Conservation (phyloP, 2,797 vertebrate species). For the Malurus leucopterus region DNA sequence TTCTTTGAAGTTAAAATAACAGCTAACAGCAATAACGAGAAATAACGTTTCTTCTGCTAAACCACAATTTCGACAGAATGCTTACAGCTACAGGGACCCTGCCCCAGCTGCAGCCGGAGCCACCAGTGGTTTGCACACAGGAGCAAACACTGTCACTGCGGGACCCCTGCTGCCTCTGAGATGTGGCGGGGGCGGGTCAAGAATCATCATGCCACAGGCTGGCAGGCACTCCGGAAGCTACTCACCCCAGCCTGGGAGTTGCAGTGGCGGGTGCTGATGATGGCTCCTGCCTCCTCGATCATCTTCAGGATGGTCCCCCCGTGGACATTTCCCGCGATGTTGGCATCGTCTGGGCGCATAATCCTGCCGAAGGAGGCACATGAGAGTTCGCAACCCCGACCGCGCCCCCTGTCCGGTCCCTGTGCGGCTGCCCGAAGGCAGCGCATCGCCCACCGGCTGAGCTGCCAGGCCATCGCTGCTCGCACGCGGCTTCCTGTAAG, state of each 20-base stretch:
- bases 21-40: background rate
- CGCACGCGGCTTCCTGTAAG: background rate
- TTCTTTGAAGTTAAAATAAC: background rate
- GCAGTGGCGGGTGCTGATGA: conserved; percentile 91
- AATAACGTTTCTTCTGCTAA: background rate
- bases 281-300: conserved; percentile 93
- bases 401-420: background rate
- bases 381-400: background rate
- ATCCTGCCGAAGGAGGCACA: conserved; percentile 73
- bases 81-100: background rate
- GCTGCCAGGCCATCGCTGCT: conserved; percentile 1
- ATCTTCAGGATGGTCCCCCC: conserved; percentile 94
- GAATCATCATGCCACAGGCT: accelerated
- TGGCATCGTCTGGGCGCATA: conserved; percentile 92
- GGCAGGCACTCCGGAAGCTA: background rate
- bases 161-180: background rate
- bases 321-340: conserved; percentile 88
- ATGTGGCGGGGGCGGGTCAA: accelerated
- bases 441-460: background rate
- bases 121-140: background rate
- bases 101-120: background rate
- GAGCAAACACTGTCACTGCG: accelerated
- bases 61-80: background rate
- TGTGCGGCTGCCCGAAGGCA: background rate
- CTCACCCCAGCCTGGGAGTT: conserved; percentile 84